A percentile compares a stretch with the other conserved stretches of the same genome.
Evolutionary conservation across 2,888 invertebrate species (phyloP).

Genomic region (Hirtodrosophila histrioides): DNA sequence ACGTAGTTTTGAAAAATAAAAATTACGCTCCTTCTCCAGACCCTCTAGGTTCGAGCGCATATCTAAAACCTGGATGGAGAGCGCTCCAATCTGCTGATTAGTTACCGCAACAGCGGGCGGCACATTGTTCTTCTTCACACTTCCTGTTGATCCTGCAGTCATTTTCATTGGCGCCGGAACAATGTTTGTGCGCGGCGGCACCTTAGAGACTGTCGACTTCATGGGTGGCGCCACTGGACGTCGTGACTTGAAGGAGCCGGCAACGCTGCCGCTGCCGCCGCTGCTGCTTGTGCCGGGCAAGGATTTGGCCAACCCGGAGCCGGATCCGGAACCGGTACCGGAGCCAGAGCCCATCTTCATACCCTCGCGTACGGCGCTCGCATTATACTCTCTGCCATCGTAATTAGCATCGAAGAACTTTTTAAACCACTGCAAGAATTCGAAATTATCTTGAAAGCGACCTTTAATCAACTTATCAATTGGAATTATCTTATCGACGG

Average conservation of each 20-base stretch:
- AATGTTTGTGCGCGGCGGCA: conserved; percentile 80
- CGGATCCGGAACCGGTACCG: conserved; percentile 90
- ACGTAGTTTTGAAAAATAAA: conserved; percentile 99
- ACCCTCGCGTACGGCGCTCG: conserved; percentile 93
- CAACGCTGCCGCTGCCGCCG: conserved; percentile 57
- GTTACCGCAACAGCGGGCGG: conserved; percentile 62
- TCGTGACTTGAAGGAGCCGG: conserved; percentile 76
- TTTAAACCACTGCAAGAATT: conserved; percentile 99
- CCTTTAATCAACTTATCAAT: conserved; percentile 93
- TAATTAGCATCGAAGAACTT: conserved; percentile 99
- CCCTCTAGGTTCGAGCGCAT: conserved; percentile 95
- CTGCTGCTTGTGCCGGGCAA: conserved; percentile 80
- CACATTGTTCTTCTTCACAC: conserved; percentile 74
- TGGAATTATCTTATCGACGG: conserved; percentile 93
- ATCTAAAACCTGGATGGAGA: conserved; percentile 87
- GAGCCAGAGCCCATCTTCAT: conserved; percentile 92
- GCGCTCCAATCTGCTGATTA: conserved; percentile 84
- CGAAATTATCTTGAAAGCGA: conserved; percentile 99
- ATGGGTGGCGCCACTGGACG: conserved; percentile 74
- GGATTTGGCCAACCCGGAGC: conserved; percentile 84
- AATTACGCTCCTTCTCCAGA: conserved; percentile 98
- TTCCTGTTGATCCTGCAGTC: conserved; percentile 73
- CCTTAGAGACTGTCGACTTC: conserved; percentile 83
- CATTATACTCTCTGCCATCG: conserved; percentile 96
- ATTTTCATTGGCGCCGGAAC: conserved; percentile 64